These are phyloP conservation scores for Cirrhinus mrigala DNA, from an alignment of 2,797 vertebrate species.

Conservation along the genomic window DNA sequence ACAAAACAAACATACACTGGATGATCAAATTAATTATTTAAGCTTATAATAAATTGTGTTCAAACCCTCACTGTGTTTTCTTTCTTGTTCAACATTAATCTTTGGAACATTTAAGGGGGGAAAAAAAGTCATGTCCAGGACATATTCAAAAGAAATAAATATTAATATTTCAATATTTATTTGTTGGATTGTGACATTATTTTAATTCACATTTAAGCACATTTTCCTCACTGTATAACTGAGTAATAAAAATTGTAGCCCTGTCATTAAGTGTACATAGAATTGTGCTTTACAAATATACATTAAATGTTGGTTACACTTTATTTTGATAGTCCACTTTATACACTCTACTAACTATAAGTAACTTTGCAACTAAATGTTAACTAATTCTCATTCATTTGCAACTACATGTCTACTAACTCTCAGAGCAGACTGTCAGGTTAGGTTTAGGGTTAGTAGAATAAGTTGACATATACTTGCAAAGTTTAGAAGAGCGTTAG, in stretches of 20 bases:
- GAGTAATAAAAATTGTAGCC: not conserved
- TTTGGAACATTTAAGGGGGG: not conserved
- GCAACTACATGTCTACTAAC: too few relatives aligned
- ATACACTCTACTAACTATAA: too few relatives aligned
- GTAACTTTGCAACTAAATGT: too few relatives aligned
- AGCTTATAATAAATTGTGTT: constrained; percentile 99
- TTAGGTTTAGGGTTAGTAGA: too few relatives aligned
- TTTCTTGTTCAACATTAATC: not conserved
- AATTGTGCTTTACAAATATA: not conserved
- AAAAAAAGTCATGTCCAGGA: not conserved
- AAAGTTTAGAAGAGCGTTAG: too few relatives aligned
- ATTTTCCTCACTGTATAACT: not conserved
- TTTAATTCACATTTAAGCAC: not conserved
- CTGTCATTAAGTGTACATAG: not conserved
- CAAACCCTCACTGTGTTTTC: constrained; percentile 76
- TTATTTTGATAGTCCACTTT: too few relatives aligned
- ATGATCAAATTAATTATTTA: constrained; percentile 99
- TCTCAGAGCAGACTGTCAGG: too few relatives aligned
- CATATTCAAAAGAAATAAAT: not conserved
- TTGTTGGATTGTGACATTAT: not conserved
- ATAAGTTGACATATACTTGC: too few relatives aligned
- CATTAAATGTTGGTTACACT: not conserved
- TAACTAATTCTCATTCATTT: too few relatives aligned
- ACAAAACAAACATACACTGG: constrained; percentile 91
- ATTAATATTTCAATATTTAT: not conserved